Evolutionary conservation across 2,888 invertebrate genomes (phyloP), one percentile per base, ranked within the genome.

Genomic region (Cataglyphis livida): DNA sequence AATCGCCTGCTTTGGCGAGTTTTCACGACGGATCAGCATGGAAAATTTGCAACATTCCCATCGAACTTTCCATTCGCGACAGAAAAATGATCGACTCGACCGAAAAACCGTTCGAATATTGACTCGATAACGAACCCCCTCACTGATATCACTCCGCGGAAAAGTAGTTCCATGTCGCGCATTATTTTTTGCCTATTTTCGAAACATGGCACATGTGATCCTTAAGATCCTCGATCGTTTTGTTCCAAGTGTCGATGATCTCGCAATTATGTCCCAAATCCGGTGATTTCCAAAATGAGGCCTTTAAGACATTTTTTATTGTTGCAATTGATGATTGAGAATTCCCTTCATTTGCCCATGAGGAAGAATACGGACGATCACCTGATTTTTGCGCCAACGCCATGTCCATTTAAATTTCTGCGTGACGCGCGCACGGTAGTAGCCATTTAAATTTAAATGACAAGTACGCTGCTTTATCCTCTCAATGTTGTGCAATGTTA

Each of bases 331-430:
- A 9, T 15, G 44, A 59, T 35, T 5, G 5, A 59, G 25, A 9
- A 59, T 54, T 51, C 12, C 25, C 38, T 44, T 41, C 21, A 6
- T 41, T 44, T 57, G 21, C 18, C 6, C 32, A 12, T 57, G 32
- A 25, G 25, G 57, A 68, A 5, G 28, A n/a, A 68, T 85, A 91
- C 91, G 92, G 92, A 84, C 88, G 88, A 91, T 91, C 93, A 93
- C 91, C 92, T 93, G 93, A 93, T 92, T 93, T 92, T 92, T 91
- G 89, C 88, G 87, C 85, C 84, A 88, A 88, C 87, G 88, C 86
- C 86, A 88, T 85, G 84, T 83, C 86, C 92, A 93, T 93, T 93
- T 93, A 92, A 93, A 93, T 91, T 92, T 92, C 62, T 62, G 65
- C 86, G 88, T 88, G 86, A 79, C 64, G 62, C 82, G 83, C 78